phyloP scores from a whole-genome alignment of 2,797 vertebrate species.

The Avahi laniger region DNA sequence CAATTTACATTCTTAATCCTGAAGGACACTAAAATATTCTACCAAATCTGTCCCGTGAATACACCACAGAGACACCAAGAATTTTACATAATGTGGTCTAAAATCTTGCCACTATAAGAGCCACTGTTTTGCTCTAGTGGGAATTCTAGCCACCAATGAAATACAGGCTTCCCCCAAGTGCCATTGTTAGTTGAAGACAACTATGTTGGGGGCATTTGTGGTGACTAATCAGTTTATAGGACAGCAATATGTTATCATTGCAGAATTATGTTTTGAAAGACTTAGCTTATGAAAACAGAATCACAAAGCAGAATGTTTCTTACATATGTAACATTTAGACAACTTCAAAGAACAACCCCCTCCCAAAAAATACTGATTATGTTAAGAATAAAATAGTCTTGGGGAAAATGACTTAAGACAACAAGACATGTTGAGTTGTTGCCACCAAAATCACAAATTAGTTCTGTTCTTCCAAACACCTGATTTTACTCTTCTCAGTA shows the following conservation, averaged over 20 bases:
- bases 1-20: slow-evolving; percentile 63
- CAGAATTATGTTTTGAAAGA: neutral
- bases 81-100: neutral
- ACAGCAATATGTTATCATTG: neutral
- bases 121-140: neutral
- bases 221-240: neutral
- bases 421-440: neutral
- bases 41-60: neutral
- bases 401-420: neutral
- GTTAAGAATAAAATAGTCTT: neutral
- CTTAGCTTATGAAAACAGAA: neutral
- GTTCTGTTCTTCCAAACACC: neutral
- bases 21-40: neutral
- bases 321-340: neutral
- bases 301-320: neutral
- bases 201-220: neutral
- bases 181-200: neutral
- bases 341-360: neutral
- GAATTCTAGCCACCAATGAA: too few species aligned
- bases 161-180: neutral
- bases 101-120: neutral
- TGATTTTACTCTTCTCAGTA: neutral
- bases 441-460: neutral
- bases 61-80: neutral
- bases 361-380: neutral